Evolutionary conservation across 2,797 vertebrate genomes (phyloP).

Genomic region (Nyctalus aviator): DNA sequence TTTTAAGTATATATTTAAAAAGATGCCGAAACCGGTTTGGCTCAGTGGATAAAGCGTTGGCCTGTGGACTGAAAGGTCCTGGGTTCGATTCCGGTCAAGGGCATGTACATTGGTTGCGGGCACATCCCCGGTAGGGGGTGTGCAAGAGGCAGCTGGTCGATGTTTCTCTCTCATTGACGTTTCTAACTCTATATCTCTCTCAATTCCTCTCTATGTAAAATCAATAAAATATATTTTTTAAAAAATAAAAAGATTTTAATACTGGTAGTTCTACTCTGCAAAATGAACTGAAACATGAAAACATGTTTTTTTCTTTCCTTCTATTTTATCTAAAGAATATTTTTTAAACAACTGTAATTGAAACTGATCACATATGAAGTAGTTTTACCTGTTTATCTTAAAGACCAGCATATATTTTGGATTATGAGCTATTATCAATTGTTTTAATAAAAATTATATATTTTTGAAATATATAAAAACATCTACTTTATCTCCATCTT

Average conservation of each 20-base stretch:
- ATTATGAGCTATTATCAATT: neutral
- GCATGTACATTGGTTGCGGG: too few relatives aligned
- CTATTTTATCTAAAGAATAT: conserved; percentile 60
- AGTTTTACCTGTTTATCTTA: neutral
- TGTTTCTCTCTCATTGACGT: too few relatives aligned
- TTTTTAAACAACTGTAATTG: conserved; percentile 49
- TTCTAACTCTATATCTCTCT: too few relatives aligned
- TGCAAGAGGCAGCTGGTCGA: too few relatives aligned
- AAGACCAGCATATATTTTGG: neutral
- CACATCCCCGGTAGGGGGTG: too few relatives aligned
- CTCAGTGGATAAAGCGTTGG: too few relatives aligned
- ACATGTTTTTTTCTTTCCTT: neutral
- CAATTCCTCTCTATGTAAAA: too few relatives aligned
- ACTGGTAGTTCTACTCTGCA: neutral
- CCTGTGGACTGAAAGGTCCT: too few relatives aligned
- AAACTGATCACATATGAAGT: neutral
- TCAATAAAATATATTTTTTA: too few relatives aligned
- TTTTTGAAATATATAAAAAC: conserved; percentile 12
- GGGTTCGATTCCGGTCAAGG: too few relatives aligned
- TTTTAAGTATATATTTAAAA: conserved; percentile 9
- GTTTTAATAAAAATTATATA: conserved; percentile 14
- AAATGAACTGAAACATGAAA: conserved; percentile 13
- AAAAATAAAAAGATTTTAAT: conserved; percentile 20
- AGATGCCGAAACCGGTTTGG: too few relatives aligned
- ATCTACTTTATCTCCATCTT: conserved; percentile 83